phyloP scores from a whole-genome alignment of 1,140 invertebrate species.

The Gyrodactylus salaris region DNA sequence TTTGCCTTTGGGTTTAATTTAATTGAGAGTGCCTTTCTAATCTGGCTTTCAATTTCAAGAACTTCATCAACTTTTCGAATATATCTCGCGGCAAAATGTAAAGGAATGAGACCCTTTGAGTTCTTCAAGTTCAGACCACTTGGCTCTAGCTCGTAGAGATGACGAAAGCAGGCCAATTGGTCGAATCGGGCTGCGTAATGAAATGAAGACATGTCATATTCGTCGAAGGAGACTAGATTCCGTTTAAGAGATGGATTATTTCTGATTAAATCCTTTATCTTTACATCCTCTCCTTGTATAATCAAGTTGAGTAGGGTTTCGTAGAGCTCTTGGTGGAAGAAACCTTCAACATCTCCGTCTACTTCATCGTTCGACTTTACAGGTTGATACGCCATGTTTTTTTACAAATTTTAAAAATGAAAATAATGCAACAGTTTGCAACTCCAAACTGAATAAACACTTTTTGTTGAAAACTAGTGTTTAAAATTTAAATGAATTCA shows the following conservation, averaged over 20 bases:
- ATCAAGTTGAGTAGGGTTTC: not conserved
- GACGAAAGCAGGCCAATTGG: not conserved
- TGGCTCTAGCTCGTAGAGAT: not conserved
- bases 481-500: no score
- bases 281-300: not conserved
- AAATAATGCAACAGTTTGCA: no score
- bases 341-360: not conserved
- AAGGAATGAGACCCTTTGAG: constrained; percentile 12
- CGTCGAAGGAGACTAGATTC: not conserved
- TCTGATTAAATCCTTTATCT: not conserved
- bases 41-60: no score
- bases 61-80: not conserved
- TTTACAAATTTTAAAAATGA: no score
- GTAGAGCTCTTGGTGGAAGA: not conserved
- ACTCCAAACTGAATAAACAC: no score
- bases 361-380: no score
- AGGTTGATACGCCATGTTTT: no score
- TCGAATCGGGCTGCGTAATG: not conserved
- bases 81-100: constrained; percentile 15
- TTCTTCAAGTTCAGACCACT: constrained; percentile 13
- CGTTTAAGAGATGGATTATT: not conserved
- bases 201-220: not conserved
- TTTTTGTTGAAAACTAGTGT: no score
- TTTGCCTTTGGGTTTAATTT: not conserved
- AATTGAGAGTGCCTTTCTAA: not conserved